Evolutionary conservation across 2,113 vertebrate species (phyloP).

Genomic region (Pluvialis apricaria): DNA sequence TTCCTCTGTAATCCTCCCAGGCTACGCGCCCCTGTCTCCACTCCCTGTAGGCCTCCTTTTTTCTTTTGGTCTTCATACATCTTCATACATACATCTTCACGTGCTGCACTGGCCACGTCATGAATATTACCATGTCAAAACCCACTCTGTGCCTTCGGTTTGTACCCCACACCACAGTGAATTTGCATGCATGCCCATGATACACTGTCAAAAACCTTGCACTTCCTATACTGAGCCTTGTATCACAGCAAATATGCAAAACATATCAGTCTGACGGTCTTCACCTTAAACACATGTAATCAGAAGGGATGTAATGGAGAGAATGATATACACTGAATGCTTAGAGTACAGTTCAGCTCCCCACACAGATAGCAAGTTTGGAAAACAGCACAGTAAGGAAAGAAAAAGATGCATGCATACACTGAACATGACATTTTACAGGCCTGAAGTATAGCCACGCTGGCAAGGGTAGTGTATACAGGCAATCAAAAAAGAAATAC

Average conservation of each 20-base stretch:
- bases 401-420: background rate
- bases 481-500: background rate
- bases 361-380: background rate
- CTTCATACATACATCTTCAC: background rate
- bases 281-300: background rate
- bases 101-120: background rate
- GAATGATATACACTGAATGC: no score
- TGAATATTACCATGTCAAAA: background rate
- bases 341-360: background rate
- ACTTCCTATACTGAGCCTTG: background rate
- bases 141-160: background rate
- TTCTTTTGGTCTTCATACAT: no score
- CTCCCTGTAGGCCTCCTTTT: no score
- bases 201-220: background rate
- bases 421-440: background rate
- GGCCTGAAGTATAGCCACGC: background rate
- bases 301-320: background rate
- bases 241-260: background rate
- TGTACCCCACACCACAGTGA: background rate
- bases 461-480: background rate
- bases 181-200: background rate
- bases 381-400: background rate
- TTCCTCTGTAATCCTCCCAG: no score
- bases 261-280: no score
- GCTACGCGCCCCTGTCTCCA: no score